Evolutionary conservation across 2,888 invertebrate genomes (phyloP).

Genomic region (Ormyrus rosae): DNA sequence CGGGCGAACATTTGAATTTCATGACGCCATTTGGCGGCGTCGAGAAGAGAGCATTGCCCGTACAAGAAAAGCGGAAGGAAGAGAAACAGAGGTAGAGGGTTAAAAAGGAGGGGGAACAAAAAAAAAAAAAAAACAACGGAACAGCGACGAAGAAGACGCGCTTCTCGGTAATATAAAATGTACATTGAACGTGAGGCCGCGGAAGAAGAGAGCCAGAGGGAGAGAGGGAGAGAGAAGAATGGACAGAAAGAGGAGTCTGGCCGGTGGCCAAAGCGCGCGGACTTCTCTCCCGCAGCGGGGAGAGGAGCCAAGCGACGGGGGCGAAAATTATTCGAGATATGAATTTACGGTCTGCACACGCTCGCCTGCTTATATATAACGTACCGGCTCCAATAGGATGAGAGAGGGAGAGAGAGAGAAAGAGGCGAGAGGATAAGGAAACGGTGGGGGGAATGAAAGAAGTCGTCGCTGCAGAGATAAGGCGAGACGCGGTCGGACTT

Average conservation of each 20-base stretch:
- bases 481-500: constrained; percentile 63
- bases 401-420: constrained; percentile 2
- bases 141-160: background rate
- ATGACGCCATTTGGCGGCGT: constrained; percentile 57
- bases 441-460: constrained; percentile 43
- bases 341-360: constrained; percentile 68
- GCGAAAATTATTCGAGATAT: constrained; percentile 74
- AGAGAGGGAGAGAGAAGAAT: constrained; percentile 38
- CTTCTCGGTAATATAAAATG: constrained; percentile 52
- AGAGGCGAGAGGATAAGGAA: constrained; percentile 4
- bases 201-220: constrained; percentile 18
- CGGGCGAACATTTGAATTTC: constrained; percentile 56
- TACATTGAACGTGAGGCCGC: constrained; percentile 59
- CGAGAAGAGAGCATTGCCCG: constrained; percentile 10
- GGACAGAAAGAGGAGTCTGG: constrained; percentile 58
- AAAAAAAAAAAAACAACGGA: too few relatives aligned
- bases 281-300: constrained; percentile 14
- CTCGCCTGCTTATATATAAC: constrained; percentile 3
- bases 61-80: constrained; percentile 49
- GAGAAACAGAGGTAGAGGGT: constrained; percentile 26
- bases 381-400: background rate
- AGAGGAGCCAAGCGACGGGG: constrained; percentile 59
- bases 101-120: background rate
- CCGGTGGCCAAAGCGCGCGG: constrained; percentile 64
- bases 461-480: constrained; percentile 56